Base-by-base conservation (phyloP, 2,113 vertebrate genomes). In the Pelvicachromis taeniatus region DNA sequence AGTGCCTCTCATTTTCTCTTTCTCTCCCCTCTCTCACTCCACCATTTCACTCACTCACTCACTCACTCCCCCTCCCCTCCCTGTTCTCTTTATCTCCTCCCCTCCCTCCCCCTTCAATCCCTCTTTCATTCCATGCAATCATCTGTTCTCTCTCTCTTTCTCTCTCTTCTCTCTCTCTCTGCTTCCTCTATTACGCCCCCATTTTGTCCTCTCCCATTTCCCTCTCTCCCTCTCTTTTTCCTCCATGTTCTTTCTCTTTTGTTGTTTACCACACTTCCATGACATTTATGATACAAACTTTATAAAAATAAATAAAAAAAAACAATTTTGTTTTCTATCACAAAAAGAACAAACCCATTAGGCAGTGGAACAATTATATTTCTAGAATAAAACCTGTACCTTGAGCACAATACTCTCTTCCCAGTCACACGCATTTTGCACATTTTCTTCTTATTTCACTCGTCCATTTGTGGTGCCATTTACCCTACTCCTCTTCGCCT, bases 61-160 rank as follows among this genome's bases (percentile, higher is more conserved):
- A 56, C 89, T 87, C 85, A 23, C 85, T 87, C 84, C 82, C 85
- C 90, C 91, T 89, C 92, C 91, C 86, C 0, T 84, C 81, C 82
- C 40, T 40, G 82, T 87, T 91, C 87, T 91, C 88, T 91, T 91
- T 90, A 90, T 94, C 92, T 91, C 92, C 92, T 91, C 89, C 87
- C 86, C 85, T 89, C 89, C 85, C 87, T 91, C 91, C 81, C 92
- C 91, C 88, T 81, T 93, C 92, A 92, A 90, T 92, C 93, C 90
- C 93, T 94, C 93, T 93, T 94, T 95, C 93, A 94, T 95, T 95
- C 93, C 88, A 88, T 93, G 92, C 91, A 94, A 93, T 95, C 92
- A 94, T 95, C 89, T 94, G 87, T 92, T 93, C 86, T 92, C 88
- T 90, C 77, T 87, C 58, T 85, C 77, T 88, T 75, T 38, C 35